Evolutionary conservation across 2,797 vertebrate genomes (phyloP).

Genomic region (Cynopterus sphinx): DNA sequence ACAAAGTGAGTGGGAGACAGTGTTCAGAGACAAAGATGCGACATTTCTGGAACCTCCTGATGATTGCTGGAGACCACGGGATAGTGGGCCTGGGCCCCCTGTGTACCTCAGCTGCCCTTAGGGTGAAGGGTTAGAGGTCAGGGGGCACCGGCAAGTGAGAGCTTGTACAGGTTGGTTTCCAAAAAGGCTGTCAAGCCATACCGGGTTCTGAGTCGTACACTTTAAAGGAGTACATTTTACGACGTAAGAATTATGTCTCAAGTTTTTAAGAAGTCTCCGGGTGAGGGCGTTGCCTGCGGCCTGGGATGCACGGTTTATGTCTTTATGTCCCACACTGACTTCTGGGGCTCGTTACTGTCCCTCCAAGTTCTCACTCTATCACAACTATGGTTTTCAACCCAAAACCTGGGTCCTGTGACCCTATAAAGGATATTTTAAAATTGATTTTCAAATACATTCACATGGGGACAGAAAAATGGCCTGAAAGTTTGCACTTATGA

Average conservation of each 20-base stretch:
- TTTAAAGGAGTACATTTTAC: background rate
- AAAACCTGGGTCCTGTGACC: background rate
- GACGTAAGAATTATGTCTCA: background rate
- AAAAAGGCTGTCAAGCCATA: background rate
- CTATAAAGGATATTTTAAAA: background rate
- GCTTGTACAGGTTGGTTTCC: fast-evolving
- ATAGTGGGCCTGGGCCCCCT: too few species aligned
- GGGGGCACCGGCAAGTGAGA: background rate
- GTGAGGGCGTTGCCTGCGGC: background rate
- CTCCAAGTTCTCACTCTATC: background rate
- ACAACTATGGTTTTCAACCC: background rate
- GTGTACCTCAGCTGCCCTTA: background rate
- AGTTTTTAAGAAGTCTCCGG: background rate
- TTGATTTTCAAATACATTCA: background rate
- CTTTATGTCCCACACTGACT: background rate
- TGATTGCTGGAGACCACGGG: background rate
- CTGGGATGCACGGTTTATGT: background rate
- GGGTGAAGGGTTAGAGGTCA: background rate
- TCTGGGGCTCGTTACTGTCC: background rate
- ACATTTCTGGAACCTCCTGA: background rate
- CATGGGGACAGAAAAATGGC: background rate
- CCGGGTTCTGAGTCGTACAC: background rate
- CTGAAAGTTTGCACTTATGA: too few species aligned
- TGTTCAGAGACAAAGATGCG: background rate
- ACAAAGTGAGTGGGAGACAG: background rate